Base-by-base conservation (phyloP, 30 jellyfish, hydroid and myxozoan genomes). In the Clytia hemisphaerica region DNA sequence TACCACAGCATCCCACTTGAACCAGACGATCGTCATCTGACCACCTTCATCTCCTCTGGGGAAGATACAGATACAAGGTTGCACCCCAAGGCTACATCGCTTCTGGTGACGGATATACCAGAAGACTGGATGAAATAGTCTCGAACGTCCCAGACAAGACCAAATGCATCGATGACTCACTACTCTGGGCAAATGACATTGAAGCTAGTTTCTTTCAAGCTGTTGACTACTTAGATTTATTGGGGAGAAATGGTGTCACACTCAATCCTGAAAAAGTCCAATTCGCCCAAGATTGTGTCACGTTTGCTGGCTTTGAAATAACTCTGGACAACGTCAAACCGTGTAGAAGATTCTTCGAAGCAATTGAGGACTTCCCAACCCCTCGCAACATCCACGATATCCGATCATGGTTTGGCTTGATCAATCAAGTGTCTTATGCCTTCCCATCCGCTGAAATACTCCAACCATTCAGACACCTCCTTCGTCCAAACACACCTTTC, bases 391-490 rank as follows among this genome's bases (percentile, higher is more conserved):
- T 63, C 72, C 72, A 32, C 29, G 77, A 35, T 30, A 37, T 35
- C 72, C 6, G 77, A 37, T 63, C 77, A 14, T 63, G 77, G 77
- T 63, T 63, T 37, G 77, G 77, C 54, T 30, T 63, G 77, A 35
- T 63, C 73, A 63, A 63, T 63, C 77, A 31, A 15, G 72, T 63
- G 37, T 29, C 72, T 16, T 63, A 30, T 25, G 72, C 77, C 7
- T 63, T 63, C 25, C 53, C 72, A 5, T 35, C 54, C 7, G 72
- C 77, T 10, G 77, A 32, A 29, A 34, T 63, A 15, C 54, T 63
- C 24, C 66, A 29, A 30, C 77, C 77, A 14, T 63, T 63, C 77
- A 63, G 77, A 37, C 66, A 63, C 18, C 72, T 63, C 7, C 77
- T 63, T 12, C 33, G 73, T 6, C 54, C 72, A 29, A 59, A 59